Evolutionary conservation across 2,797 vertebrate species (phyloP).

Genomic region (Clarias platycephalus): DNA sequence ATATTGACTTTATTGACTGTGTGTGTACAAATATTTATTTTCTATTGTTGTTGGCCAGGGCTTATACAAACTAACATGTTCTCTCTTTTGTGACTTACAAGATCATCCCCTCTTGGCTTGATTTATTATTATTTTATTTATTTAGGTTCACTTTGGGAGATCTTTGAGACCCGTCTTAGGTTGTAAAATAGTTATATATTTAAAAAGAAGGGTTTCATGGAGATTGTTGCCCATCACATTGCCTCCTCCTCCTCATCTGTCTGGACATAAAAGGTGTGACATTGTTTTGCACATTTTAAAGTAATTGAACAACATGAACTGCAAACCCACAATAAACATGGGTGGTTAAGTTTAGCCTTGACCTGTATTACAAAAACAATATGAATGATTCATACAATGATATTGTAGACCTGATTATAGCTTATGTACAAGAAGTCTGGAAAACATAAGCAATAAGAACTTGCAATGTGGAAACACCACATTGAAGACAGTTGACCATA

Average conservation of each 20-base stretch:
- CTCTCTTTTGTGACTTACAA: too few species aligned
- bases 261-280: background rate
- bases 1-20: background rate
- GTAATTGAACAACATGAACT: background rate
- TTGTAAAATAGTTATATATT: too few species aligned
- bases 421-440: background rate
- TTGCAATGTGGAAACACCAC: background rate
- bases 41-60: too few species aligned
- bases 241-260: background rate
- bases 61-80: too few species aligned
- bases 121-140: too few species aligned
- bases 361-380: background rate
- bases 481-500: background rate
- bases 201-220: background rate
- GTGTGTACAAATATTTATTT: too few species aligned
- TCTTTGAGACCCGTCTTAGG: too few species aligned
- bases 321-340: background rate
- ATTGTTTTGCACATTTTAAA: background rate
- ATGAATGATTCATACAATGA: constrained; percentile 18
- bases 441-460: background rate
- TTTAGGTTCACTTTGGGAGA: too few species aligned
- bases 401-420: background rate
- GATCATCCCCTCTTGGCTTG: too few species aligned
- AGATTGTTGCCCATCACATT: background rate
- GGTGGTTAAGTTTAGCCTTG: background rate